Base-by-base conservation (phyloP, 2,797 vertebrate genomes). In the Podarcis siculus region DNA sequence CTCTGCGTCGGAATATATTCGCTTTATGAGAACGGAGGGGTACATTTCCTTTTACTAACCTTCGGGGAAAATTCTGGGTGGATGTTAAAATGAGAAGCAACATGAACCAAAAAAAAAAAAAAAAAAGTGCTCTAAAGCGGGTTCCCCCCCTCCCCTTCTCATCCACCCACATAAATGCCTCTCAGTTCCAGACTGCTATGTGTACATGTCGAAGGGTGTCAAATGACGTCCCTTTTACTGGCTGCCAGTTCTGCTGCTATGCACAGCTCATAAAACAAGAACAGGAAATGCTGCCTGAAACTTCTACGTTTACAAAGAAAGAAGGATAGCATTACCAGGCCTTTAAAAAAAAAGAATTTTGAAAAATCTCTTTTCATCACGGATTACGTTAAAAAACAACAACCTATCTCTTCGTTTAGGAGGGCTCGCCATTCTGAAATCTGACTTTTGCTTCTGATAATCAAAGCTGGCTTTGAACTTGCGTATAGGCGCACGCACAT, bases 391-490 rank as follows among this genome's bases (percentile, higher is more conserved):
- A 76, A 89, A 95, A 94, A 92, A 90, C 88, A 55, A 55, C 49
- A 55, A 15, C 83, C 72, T 49, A 83, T 89, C 83, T 94, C 93
- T 90, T 86, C 61, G 5, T 92, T 94, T 94, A 89, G 17, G 64
- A 91, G 94, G 87, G 89, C 85, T 90, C 61, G 69, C 10, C 72
- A 93, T 93, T 92, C 72, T 91, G 76, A 91, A 94, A 73, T 79
- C 82, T 71, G 85, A 77, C 61, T 92, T 86, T 73, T 92, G 67
- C 82, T 95, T 95, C 92, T 93, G 83, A 95, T 93, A 94, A 94
- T 95, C 91, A 95, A 96, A 96, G 93, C 89, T 85, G n/a, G 79
- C 90, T 94, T 95, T 94, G 93, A 95, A 95, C 90, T 39, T 55
- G 58, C 49, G 30, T 82, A 69, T 45, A 32, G 73, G 23, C 67